Evolutionary conservation across 1,140 invertebrate species (phyloP), one percentile per base, ranked within the genome.

Genomic region (Adoxophyes honmai): DNA sequence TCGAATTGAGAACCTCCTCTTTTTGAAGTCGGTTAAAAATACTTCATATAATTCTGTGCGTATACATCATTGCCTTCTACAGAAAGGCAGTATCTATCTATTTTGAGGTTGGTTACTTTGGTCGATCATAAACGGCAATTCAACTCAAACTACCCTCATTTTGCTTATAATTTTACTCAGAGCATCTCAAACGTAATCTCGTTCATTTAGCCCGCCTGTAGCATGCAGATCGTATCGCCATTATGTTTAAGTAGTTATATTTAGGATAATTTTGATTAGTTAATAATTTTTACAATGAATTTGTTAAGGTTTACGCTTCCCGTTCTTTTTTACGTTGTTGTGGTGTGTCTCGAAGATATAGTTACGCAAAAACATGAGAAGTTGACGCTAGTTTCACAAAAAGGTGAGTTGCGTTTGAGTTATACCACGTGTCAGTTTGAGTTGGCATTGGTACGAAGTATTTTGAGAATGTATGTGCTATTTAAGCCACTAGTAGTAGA

Each of bases 311-410:
- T 56, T 10, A 10, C 61, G 28, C 59, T 73, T 11, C 51, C 60
- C 52, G 55, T 70, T 48, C 63, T 74, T 59, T 34, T 75, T 28
- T 78, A 66, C 37, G 39, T 75, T 15, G 63, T 73, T 8, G 52
- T 72, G 1, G 48, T 73, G 3, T 70, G 61, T 51, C 67, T 60
- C 0, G 55, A 68, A 10, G 55, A 9, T 8, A 34, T 42, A 52
- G 42, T 18, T 21, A 52, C 37, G 11, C 57, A 34, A 52, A 58
- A 48, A 39, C 54, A 58, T 55, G 5, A 13, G 16, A 16, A 35
- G 48, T 2, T 33, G 0, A 9, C 6, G 3, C n/a, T 48, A n/a
- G 42, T 28, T 1, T 18, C 42, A 33, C 42, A 21, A 10, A 44
- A 48, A 48, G 16, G 42, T 48, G 10, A 48, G 42, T 48, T 48